These are phyloP conservation scores for Nemotelus nigrinus DNA, from an alignment of 2,888 invertebrate species.

Conservation along the genomic window DNA sequence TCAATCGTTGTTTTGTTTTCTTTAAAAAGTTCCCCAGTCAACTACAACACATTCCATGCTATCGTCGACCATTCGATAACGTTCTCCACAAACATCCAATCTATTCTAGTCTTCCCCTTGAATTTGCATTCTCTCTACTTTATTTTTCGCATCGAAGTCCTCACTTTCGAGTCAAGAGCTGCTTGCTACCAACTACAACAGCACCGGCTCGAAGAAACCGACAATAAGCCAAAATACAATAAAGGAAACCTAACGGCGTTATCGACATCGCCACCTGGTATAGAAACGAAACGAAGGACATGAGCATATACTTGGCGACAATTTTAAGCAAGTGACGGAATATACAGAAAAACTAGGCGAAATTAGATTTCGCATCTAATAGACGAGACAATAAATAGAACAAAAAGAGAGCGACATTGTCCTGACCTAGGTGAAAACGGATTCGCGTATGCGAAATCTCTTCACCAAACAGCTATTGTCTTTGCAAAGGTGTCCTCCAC, in stretches of 20 bases:
- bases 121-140: constrained; percentile 2
- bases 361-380: no score
- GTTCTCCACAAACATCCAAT: neutral
- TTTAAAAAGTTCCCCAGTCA: neutral
- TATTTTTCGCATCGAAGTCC: neutral
- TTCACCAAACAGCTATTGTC: no score
- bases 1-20: neutral
- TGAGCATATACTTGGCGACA: neutral
- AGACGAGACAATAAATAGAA: no score
- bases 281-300: neutral
- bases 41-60: neutral
- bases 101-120: neutral
- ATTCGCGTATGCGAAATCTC: no score
- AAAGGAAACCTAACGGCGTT: neutral
- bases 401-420: no score
- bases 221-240: no score
- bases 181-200: no score
- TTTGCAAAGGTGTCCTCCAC: no score
- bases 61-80: neutral
- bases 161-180: neutral
- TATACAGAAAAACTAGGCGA: no score
- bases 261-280: neutral
- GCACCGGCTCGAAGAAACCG: no score
- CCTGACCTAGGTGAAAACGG: no score
- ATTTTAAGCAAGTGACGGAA: no score